Conservation (phyloP, 2,888 invertebrate species). For the Microplitis manilae region DNA sequence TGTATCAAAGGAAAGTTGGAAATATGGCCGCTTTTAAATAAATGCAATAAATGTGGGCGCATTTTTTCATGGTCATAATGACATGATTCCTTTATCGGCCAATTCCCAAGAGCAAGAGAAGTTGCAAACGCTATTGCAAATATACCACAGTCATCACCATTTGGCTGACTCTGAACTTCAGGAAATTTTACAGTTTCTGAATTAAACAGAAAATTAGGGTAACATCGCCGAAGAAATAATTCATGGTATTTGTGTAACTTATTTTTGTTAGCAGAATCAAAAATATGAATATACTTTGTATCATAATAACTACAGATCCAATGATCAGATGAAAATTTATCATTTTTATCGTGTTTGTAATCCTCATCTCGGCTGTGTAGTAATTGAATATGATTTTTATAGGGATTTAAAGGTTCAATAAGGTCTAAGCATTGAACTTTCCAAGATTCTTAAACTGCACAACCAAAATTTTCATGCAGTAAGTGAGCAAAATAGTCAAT, state of each 20-base stretch:
- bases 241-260: neutral
- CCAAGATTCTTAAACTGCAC: conserved; percentile 1
- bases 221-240: neutral
- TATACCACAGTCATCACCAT: no score
- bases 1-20: no score
- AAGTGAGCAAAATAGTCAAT: conserved; percentile 6
- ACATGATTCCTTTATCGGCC: neutral
- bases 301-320: conserved; percentile 3
- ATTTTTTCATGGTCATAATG: no score
- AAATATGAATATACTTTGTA: neutral
- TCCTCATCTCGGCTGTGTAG: neutral
- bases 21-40: no score
- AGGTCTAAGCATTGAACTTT: neutral
- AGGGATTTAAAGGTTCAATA: neutral
- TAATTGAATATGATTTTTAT: conserved; percentile 19
- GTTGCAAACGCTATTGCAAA: no score
- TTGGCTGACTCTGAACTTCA: no score
- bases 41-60: no score
- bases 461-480: neutral
- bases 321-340: neutral
- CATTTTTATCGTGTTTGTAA: neutral
- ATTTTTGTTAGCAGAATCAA: neutral
- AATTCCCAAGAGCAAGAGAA: no score
- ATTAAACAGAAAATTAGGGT: conserved; percentile 2
- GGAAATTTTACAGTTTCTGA: no score